Base-by-base conservation (phyloP, 53 echinoderm and acorn worm species). In the Stichopus horrens region DNA sequence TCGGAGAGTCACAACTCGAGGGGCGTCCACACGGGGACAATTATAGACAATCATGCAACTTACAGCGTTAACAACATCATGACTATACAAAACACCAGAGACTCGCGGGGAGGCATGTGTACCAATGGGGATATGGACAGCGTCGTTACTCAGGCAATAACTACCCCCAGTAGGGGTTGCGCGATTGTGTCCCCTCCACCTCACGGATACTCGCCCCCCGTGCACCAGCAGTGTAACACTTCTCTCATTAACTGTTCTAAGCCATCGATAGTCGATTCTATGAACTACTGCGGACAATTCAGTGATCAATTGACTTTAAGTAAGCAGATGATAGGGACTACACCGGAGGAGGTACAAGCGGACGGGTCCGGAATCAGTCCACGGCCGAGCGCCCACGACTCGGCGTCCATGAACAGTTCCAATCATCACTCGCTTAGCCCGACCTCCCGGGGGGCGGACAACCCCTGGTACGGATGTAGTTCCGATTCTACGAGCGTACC, bases 291-390 rank as follows among this genome's bases (percentile, higher is more conserved):
- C 83, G 89, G 79, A 73, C 93, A 88, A 86, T 98, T 96, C 79
- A 94, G 91, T 55, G 94, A 96, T 52, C 65, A 89, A 58, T 87
- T 96, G 90, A 87, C 88, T 10, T 93, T 94, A 89, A 94, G 94
- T 9, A 98, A 98, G 66, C 98, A 98, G 76, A 98, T 98, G 98
- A 98, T 98, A 23, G 98, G 95, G 4, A 94, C 95, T 3, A 98
- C 98, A 53, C 98, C 98, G 7, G 98, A 98, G 54, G 98, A 98
- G 84, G 91, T 98, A 54, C 96, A 96, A 13, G 94, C 93, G 7
- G 94, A 98, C 63, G 95, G 94, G 75, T 58, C 85, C n/a, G 93
- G 93, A 16, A 83, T 98, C 74, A 94, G 88, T 74, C 98, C 94
- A 58, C 91, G 98, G 9, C 96, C 94, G 19, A 98, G 98, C 88